Evolutionary conservation across 2,888 invertebrate species (phyloP), one percentile per base, ranked within the genome.

Genomic region (Priocnemis perturbator): DNA sequence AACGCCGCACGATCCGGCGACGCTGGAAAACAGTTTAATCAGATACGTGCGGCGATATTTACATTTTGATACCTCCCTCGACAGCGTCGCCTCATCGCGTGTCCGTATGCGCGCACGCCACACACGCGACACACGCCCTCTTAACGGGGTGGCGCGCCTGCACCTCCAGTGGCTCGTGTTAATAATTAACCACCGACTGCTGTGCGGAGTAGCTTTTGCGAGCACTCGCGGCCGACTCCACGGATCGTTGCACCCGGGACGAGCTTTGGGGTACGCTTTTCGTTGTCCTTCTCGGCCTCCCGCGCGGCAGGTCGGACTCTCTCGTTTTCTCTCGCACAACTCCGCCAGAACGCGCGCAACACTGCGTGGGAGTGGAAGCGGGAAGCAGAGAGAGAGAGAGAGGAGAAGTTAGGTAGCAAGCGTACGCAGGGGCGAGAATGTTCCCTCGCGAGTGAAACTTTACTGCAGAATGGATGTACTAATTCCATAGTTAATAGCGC

Each of bases 161-260:
- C 73, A 72, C 78, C 76, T 73, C 69, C 69, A 77, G 76, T 73
- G 82, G 77, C 77, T 77, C 73, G 79, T 75, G 82, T 84, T 83
- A 86, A 85, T 85, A 85, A 85, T 85, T 84, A 85, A 85, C 82
- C 80, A 79, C 75, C 79, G 81, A 76, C 78, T 74, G 72, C 69
- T 20, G 37, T 17, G 74, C 63, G 47, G 70, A 66, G 67, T 69
- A 77, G 77, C 75, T 76, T 74, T 67, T 61, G 71, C 76, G 71
- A 73, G 62, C 69, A 60, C 71, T 63, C 64, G 61, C 60, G 66
- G 68, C 71, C 73, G 65, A 70, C 74, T 76, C 67, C 73, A 78
- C 74, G 78, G 74, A 69, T 82, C 75, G 81, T 81, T 83, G 79
- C 79, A 73, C 75, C 65, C 71, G 57, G 66, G 70, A 73, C 71